Evolutionary conservation across 2,113 vertebrate genomes (phyloP), one percentile per base, ranked within the genome.

Genomic region (Pedetes capensis): DNA sequence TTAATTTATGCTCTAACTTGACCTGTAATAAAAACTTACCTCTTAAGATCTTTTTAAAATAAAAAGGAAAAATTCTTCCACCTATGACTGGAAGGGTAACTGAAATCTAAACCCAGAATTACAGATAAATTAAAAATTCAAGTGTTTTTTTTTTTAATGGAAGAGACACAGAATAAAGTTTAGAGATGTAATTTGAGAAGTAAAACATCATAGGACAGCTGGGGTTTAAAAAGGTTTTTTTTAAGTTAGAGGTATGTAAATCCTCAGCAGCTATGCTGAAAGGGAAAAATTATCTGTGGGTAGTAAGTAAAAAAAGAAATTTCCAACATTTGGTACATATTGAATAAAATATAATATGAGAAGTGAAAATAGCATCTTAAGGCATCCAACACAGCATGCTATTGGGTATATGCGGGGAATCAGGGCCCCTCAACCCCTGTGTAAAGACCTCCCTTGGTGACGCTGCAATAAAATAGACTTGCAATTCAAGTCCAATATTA

Each of bases 41-140:
- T 80, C 75, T 44, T 11, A 91, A 93, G 44, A 49, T 25, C 5
- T 85, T 74, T 68, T 71, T 89, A 55, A 51, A 94, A 72, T 32
- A 44, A 29, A 68, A 94, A 87, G 71, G 44, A 74, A 71, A n/a
- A 89, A 76, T 49, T 0, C 27, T 8, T 61, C 27, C 34, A 95
- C 23, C 44, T 82, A 61, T 76, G 66, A 94, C 13, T 55, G 7
- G 44, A 85, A 81, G 37, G 13, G 29, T 71, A 95, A 89, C 5
- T 84, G 61, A 95, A 93, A 90, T 94, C 39, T 90, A 84, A 87
- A 16, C 53, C 22, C 87, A 91, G 51, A 82, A 68, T 6, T 96
- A 25, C 25, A 82, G 0, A 93, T 53, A 87, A 72, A 86, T 66
- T 39, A 79, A 59, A 89, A 96, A 81, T 76, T 87, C 51, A 94